Evolutionary conservation across 2,888 invertebrate genomes (phyloP).

Genomic region (Agrilus biguttatus): DNA sequence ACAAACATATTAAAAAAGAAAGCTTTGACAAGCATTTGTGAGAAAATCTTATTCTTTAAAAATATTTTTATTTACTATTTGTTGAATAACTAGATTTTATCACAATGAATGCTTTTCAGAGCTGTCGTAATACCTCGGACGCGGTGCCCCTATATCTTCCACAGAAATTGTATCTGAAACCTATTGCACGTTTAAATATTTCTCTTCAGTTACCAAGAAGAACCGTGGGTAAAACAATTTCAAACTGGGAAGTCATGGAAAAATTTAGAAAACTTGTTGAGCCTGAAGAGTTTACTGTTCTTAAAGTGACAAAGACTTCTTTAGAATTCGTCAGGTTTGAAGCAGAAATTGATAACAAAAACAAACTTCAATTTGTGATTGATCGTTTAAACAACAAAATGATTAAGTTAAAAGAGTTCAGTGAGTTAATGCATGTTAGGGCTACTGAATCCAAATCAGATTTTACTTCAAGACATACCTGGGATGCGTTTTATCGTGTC

Average conservation of each 20-base stretch:
- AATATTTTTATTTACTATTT: no score
- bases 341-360: conserved; percentile 67
- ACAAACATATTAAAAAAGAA: no score
- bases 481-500: conserved; percentile 94
- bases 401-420: conserved; percentile 74
- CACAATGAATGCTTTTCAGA: conserved; percentile 51
- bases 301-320: conserved; percentile 79
- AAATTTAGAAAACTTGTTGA: conserved; percentile 71
- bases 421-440: conserved; percentile 67
- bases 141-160: conserved; percentile 66
- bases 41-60: no score
- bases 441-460: conserved; percentile 72
- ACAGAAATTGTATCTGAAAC: conserved; percentile 80
- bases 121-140: conserved; percentile 67
- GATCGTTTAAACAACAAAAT: conserved; percentile 63
- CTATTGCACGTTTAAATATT: conserved; percentile 76
- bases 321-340: conserved; percentile 86
- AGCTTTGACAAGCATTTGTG: no score
- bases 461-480: conserved; percentile 78
- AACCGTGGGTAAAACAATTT: conserved; percentile 71
- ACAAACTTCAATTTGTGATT: conserved; percentile 51
- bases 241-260: conserved; percentile 96
- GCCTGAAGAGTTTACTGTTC: conserved; percentile 71
- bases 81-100: background rate
- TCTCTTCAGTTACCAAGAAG: conserved; percentile 82